A percentile compares a stretch with the other conserved stretches of the same genome.
Conservation (phyloP, 2,888 invertebrate species). For the Parapristionchus giblindavisi region DNA sequence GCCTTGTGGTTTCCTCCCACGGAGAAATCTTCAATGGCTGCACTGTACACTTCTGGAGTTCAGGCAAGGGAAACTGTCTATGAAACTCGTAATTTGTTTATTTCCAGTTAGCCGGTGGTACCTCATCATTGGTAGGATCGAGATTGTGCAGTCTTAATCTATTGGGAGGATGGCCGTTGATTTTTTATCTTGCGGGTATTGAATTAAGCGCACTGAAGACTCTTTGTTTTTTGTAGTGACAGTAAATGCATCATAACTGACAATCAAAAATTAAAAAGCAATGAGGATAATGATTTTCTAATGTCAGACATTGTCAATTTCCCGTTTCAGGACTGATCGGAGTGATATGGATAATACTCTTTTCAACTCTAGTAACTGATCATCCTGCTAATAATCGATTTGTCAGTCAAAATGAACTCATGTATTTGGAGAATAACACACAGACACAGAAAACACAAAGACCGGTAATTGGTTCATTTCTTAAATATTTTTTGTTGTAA, state of each 20-base stretch:
- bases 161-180: conserved; percentile 18
- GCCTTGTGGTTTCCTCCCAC: conserved; percentile 58
- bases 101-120: conserved; percentile 10
- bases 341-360: not conserved
- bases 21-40: conserved; percentile 54
- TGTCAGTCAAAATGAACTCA: not conserved
- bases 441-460: too few species aligned
- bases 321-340: not conserved
- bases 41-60: conserved; percentile 61
- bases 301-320: too few species aligned
- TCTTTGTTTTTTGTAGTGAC: not conserved
- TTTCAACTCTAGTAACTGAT: not conserved
- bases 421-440: conserved; percentile 17
- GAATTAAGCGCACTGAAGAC: not conserved
- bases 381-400: conserved; percentile 4
- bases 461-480: too few species aligned
- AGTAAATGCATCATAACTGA: not conserved
- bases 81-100: too few species aligned
- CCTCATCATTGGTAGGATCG: conserved; percentile 1
- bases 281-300: too few species aligned
- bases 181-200: not conserved
- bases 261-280: too few species aligned
- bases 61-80: conserved; percentile 42
- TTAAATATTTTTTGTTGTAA: too few species aligned
- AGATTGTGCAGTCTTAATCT: not conserved